These are phyloP conservation scores for Seriola quinqueradiata DNA, from an alignment of 2,113 vertebrate genomes.

Conservation along the genomic window DNA sequence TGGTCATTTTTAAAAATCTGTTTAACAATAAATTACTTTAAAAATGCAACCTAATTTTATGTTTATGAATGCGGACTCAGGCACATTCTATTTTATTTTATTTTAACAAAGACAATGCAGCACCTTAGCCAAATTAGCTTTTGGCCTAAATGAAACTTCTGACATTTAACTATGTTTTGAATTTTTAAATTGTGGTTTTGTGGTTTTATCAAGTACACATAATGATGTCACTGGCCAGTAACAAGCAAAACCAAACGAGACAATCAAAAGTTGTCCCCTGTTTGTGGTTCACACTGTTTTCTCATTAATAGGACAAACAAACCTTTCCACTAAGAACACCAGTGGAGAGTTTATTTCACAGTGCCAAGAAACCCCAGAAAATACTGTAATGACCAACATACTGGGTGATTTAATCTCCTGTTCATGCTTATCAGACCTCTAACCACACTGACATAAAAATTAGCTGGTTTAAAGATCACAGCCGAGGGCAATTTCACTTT, in stretches of 20 bases:
- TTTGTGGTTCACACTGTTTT: not conserved
- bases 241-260: not conserved
- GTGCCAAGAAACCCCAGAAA: conserved; percentile 9
- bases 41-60: not conserved
- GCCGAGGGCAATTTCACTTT: conserved; percentile 45
- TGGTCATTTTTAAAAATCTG: not conserved
- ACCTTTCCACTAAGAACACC: not conserved
- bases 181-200: not conserved
- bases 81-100: not conserved
- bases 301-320: conserved; percentile 37
- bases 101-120: not conserved
- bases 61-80: not conserved
- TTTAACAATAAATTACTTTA: not conserved
- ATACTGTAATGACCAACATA: conserved; percentile 47
- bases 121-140: not conserved
- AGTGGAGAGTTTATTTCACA: conserved; percentile 20
- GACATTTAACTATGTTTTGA: not conserved
- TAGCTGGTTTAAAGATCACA: conserved; percentile 45
- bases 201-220: not conserved
- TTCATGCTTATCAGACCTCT: conserved; percentile 50
- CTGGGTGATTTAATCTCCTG: conserved; percentile 50
- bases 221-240: not conserved
- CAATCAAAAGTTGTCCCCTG: not conserved
- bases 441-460: conserved; percentile 38
- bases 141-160: not conserved